Percentiles rank a stretch among this genome's conserved stretches.
Conservation (phyloP, 2,797 vertebrate species). For the Macropus fuliginosus region DNA sequence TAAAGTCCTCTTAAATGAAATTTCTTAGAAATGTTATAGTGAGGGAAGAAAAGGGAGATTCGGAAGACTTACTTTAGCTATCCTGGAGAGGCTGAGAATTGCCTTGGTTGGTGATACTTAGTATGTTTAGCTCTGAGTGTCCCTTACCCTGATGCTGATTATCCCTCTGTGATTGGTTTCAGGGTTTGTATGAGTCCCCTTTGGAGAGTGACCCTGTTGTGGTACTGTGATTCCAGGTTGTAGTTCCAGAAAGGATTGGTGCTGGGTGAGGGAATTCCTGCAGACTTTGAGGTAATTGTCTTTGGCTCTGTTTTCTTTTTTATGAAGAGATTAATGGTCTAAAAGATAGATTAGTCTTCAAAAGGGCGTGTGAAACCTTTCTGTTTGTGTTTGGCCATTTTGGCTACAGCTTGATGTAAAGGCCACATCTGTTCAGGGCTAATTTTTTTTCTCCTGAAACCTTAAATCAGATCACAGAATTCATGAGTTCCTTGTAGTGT, state of each 20-base stretch:
- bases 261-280: background rate
- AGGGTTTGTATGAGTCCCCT: background rate
- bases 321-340: background rate
- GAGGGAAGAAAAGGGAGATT: background rate
- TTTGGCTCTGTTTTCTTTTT: background rate
- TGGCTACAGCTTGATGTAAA: background rate
- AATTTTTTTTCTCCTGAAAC: background rate
- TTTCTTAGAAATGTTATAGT: background rate
- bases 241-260: background rate
- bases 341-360: background rate
- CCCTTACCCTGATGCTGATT: background rate
- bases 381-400: background rate
- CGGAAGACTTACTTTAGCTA: background rate
- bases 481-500: background rate
- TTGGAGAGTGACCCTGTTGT: constrained; percentile 3
- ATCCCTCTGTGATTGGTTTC: constrained; percentile 7
- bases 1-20: background rate
- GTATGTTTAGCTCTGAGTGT: background rate
- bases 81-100: background rate
- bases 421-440: background rate
- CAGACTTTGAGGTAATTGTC: background rate
- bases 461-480: background rate
- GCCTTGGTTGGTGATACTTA: background rate
- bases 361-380: background rate
- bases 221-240: background rate